Evolutionary conservation across 2,888 invertebrate species (phyloP).

Genomic region (Stenotaenia linearis): DNA sequence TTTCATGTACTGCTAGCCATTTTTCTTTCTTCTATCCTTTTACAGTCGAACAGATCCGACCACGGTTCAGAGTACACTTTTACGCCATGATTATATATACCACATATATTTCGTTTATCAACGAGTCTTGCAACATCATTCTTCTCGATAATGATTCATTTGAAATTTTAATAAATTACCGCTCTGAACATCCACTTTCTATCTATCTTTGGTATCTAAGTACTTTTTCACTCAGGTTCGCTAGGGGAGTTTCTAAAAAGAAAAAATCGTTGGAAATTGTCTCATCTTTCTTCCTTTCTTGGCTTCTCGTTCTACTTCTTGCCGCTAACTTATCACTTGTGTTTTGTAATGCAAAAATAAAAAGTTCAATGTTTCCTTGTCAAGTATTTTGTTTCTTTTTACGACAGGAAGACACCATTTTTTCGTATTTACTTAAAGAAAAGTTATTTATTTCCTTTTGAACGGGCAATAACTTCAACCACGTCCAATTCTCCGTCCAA

Average conservation of each 20-base stretch:
- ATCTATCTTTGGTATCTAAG: neutral
- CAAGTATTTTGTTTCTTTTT: constrained; percentile 26
- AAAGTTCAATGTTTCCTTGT: constrained; percentile 23
- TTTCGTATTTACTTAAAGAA: neutral
- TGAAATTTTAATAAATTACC: neutral
- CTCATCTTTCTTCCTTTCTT: constrained; percentile 24
- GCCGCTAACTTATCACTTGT: constrained; percentile 12
- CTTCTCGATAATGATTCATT: neutral
- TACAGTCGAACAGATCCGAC: neutral
- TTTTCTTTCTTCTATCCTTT: neutral
- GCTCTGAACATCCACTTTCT: neutral
- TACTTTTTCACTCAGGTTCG: neutral
- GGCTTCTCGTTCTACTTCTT: neutral
- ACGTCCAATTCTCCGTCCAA: neutral
- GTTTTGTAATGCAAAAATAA: constrained; percentile 21
- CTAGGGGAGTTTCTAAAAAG: neutral
- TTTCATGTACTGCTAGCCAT: neutral
- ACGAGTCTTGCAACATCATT: neutral
- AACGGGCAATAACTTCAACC: neutral
- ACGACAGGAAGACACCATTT: neutral
- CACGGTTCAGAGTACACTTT: neutral
- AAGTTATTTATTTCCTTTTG: constrained; percentile 24
- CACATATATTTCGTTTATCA: no score
- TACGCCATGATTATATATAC: neutral
- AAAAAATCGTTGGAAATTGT: neutral